These are phyloP conservation scores for Oncorhynchus nerka DNA, from an alignment of 2,113 vertebrate species.

Conservation along the genomic window DNA sequence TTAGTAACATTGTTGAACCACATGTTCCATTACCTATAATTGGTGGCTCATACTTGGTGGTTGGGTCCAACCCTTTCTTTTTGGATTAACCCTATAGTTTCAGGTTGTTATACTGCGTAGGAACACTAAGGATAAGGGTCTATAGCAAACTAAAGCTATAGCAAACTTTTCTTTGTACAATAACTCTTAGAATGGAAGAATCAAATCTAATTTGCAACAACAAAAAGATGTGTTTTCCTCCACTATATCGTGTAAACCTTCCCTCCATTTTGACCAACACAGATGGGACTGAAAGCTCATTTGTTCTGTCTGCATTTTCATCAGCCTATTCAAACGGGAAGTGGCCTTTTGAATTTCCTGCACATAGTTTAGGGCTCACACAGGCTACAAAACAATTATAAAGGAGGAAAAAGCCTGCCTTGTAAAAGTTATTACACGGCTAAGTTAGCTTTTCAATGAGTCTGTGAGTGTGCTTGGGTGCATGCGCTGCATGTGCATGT, in stretches of 20 bases:
- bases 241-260: neutral
- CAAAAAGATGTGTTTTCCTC: neutral
- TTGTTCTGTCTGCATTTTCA: slow-evolving; percentile 35
- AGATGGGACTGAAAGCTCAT: slow-evolving; percentile 12
- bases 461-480: neutral
- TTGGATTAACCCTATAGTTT: neutral
- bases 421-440: neutral
- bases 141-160: neutral
- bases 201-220: neutral
- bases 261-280: neutral
- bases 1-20: no score
- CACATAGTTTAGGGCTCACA: slow-evolving; percentile 41
- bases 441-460: neutral
- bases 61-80: neutral
- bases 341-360: slow-evolving; percentile 49
- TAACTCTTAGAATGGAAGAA: neutral
- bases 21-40: no score
- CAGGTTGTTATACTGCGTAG: neutral
- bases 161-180: neutral
- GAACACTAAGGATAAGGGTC: neutral
- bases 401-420: neutral
- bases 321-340: slow-evolving; percentile 37
- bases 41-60: neutral
- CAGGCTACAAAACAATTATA: slow-evolving; percentile 13
- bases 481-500: no score